Conservation (phyloP, 2,113 vertebrate species). For the Lagopus leucura region DNA sequence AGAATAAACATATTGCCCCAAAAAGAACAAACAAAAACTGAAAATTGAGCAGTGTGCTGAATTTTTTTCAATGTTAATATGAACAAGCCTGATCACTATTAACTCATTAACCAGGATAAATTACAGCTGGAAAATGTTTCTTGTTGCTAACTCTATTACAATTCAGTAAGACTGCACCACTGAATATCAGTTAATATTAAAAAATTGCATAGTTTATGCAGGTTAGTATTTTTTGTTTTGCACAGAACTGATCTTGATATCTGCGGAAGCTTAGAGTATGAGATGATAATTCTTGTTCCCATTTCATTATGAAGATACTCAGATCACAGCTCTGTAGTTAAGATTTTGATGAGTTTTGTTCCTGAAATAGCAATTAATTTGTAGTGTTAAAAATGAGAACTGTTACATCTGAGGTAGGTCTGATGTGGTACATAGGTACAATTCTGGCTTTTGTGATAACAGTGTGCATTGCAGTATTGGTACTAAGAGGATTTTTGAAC, state of each 20-base stretch:
- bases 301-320: background rate
- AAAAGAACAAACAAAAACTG: background rate
- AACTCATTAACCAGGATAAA: background rate
- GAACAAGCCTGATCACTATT: background rate
- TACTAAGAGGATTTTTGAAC: background rate
- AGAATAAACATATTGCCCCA: background rate
- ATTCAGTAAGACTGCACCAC: background rate
- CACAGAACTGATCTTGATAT: background rate
- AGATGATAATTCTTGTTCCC: background rate
- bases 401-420: background rate
- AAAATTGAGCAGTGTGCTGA: background rate
- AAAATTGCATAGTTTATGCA: background rate
- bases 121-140: background rate
- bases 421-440: background rate
- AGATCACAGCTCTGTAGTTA: background rate
- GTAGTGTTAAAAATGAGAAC: background rate
- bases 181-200: conserved; percentile 25
- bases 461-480: background rate
- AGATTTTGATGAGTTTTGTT: background rate
- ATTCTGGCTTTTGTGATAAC: background rate
- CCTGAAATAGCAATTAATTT: background rate
- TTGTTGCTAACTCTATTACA: background rate
- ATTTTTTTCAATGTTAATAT: background rate
- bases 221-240: background rate
- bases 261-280: background rate